Evolutionary conservation across 1,140 invertebrate genomes (phyloP), one percentile per base, ranked within the genome.

Genomic region (Medauroidea extradentata): DNA sequence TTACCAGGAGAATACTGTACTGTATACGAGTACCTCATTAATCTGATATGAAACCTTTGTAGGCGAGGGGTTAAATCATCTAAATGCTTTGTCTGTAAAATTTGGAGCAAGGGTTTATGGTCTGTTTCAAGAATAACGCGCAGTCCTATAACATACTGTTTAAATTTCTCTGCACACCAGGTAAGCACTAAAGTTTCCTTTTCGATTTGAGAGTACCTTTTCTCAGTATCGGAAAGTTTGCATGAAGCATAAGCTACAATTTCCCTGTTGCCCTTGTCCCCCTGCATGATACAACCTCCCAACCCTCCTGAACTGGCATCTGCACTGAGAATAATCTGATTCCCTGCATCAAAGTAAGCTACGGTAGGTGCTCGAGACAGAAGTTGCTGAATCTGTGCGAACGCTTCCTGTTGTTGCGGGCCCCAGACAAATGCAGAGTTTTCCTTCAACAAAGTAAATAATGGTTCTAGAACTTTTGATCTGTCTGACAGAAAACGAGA

Each of bases 51-150:
- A 49, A 76, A 70, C 42, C 69, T 44, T 62, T 78, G 73, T 8
- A 78, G 56, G n/a, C 74, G 42, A 16, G 68, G 65, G 8, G 70
- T 67, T 25, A 74, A 58, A 7, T 68, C 66, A 27, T 71, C 68
- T 25, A 73, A 52, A 23, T 11, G 43, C 38, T 67, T 72, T 29
- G 21, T 60, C 19, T 59, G 48, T 5, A 72, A 43, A 46, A 72
- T 64, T 19, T 29, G 61, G 25, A 64, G 60, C 51, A 64, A 67
- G 0, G 69, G 59, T 18, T 70, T 70, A 58, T 75, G 72, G 52
- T 75, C 71, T 0, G 67, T 71, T 59, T 69, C 65, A 21, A 72
- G 46, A 0, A 16, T 39, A 29, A 73, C 62, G 1, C 58, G 14
- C 1, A 66, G 56, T 1, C 67, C 68, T 23, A 48, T 62, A 29